Base-by-base conservation (phyloP, 2,888 invertebrate genomes). In the Pelosia muscerda region DNA sequence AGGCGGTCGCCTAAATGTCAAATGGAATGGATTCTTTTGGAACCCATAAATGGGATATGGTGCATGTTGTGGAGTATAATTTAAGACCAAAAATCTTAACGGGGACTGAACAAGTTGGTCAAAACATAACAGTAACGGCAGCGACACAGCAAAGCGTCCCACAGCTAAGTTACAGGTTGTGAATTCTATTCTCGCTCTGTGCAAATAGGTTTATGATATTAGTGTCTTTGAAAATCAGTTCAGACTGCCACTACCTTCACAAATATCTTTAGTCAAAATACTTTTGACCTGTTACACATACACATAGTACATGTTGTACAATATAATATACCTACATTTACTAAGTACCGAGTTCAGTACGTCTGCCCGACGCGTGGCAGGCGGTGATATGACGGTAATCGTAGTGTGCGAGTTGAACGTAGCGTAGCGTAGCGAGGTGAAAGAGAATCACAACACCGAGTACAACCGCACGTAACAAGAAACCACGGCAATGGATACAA, bases 401-500 rank as follows among this genome's bases (percentile, higher is more conserved):
- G 63, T 63, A 63, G 53, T 54, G 22, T 28, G 62, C 54, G 64
- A 57, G 63, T 55, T 13, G 63, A 56, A 23, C 38, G 25, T 28
- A 19, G 31, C 23, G 25, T 28, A 19, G 31, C 23, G 63, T 26
- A 58, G 71, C 65, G 63, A 65, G 61, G 63, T 26, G 55, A 34
- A 26, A 62, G 65, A 72, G 66, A 31, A 66, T 55, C 54, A 57
- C 23, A 49, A 53, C 68, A 49, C 42, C 55, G 61, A 56, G 65
- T 60, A 65, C 67, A 75, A 70, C 68, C 53, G 59, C 69, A 74
- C 71, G 59, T 65, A 60, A 66, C 54, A 62, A 69, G 70, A 69
- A 71, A 78, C 68, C 80, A 80, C 81, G 79, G 80, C 83, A 81
- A 72, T 57, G 42, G 19, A 15, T 15, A 19, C 28, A 31, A 9